Evolutionary conservation across 2,113 vertebrate genomes (phyloP), one percentile per base, ranked within the genome.

Genomic region (Platycercus adscitus): DNA sequence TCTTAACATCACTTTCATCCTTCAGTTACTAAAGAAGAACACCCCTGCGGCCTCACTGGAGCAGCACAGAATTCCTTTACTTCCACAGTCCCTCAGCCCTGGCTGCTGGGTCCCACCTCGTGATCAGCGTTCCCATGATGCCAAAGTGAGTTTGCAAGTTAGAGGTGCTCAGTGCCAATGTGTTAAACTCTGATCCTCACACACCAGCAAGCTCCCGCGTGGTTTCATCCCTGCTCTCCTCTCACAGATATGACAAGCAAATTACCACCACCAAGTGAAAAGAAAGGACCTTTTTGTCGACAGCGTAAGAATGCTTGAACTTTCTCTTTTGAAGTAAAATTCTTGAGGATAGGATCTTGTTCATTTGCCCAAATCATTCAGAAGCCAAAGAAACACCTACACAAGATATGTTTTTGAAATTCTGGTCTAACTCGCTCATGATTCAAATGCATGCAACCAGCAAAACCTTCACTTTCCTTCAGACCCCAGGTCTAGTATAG

Each of bases 1-100:
- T 68, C 85, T 5, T 33, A 80, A 73, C 1, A 0, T 17, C 0
- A 0, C n/a, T 89, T 80, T 35, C 41, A 88, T 49, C 56, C 47
- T 87, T 46, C 23, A 21, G 26, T 69, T 91, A 69, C 52, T 18
- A 20, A 70, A 80, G 53, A 24, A 46, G 70, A 81, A 11, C 35
- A 66, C 9, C 41, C 52, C 44, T 56, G 47, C 1, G 1, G 52
- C 12, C 26, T 65, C 52, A 11, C 1, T 33, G 55, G 81, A n/a
- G 44, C 24, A 85, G 47, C 53, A 87, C 25, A 66, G 37, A 78
- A 85, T 17, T 50, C 35, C 53, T 87, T 65, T 3, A 5, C 37
- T 72, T 33, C 4, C 0, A 1, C n/a, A 70, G 37, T 15, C 72
- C 50, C 63, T 46, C 41, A 76, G 66, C 7, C 56, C 41, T 6